Base-by-base conservation (phyloP, 1,140 invertebrate genomes). In the Zaprionus lachaisei region DNA sequence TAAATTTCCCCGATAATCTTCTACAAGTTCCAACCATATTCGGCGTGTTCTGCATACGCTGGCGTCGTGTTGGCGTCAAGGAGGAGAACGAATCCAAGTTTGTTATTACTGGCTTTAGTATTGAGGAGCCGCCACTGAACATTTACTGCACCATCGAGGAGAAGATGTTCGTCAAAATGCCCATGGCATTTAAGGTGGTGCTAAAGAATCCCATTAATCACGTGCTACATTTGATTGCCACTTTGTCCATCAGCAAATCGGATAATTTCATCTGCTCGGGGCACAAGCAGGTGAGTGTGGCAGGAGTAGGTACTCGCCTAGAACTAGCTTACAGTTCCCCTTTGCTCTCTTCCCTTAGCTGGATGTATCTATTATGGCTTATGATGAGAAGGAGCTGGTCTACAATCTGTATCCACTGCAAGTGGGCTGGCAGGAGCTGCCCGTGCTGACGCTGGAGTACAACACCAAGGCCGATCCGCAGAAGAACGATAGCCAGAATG, bases 91-190 rank as follows among this genome's bases (percentile, higher is more conserved):
- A 93, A 70, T 92, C 92, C 9, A 93, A 93, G 73, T 93, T 93
- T 79, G 66, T 92, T 12, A 83, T 93, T 28, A 83, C 71, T 44
- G 91, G 92, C 9, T 37, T 93, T 31, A 80, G 92, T 2, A 91
- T 93, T 17, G 79, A 75, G 6, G 92, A 92, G 56, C 91, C 92
- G 22, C 91, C 92, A 7, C 57, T 93, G 9, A 93, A 93, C 65
- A 92, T 93, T 56, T 92, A 93, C 63, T 93, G 92, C 76, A 83
- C 89, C 49, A 92, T 92, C n/a, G 92, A 93, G 63, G 92, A 93
- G 73, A 92, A 92, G 78, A 91, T 93, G 87, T 93, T 92, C 56
- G 92, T 93, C 0, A 93, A 93, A 73, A 92, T 93, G 86, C 91
- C 92, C 41, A 92, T 93, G 80, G 84, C 89, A 0, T 86, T 92